Base-by-base conservation (phyloP, 1,140 invertebrate genomes). In the Paracyclopina nana region DNA sequence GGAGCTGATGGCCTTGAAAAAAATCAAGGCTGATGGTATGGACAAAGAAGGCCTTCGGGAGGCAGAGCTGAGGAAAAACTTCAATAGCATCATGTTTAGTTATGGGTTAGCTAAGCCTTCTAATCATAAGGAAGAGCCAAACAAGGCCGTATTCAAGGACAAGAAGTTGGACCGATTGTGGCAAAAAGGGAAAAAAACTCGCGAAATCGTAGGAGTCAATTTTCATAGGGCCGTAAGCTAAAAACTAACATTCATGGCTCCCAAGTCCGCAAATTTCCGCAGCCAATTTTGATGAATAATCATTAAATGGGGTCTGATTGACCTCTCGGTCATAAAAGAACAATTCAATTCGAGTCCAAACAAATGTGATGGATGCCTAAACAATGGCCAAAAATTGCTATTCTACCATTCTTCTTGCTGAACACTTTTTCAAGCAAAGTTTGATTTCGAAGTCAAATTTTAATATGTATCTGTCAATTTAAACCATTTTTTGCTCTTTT, bases 81-180 rank as follows among this genome's bases (percentile, higher is more conserved):
- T 92, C n/a, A 20, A 1, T 40, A 5, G 6, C 25, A 43, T 6
- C 1, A 43, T 9, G 50, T 51, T 53, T 52, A 24, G 5, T 52
- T 8, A 25, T 22, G 25, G 22, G 6, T 51, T 41, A 4, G 12
- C 11, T 50, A 61, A 72, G 54, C 64, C 74, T 60, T 60, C 65
- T 12, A 62, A 69, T n/a, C 72, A 75, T 57, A 62, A 63, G 18
- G 72, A 72, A 53, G 64, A 69, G 0, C 64, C 67, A 48, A 65
- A 72, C 56, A 80, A 78, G 59, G 76, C 75, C 60, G 54, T 87
- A 2, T 90, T 91, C 61, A 79, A 78, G 66, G 85, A 92, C 61
- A 83, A 85, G 60, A 87, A 85, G 64, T 65, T 94, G 1, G 85
- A 86, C 60, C 77, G 82, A 58, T 65, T 94, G 1, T 94, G 87